Evolutionary conservation across 2,113 vertebrate species (phyloP), one percentile per base, ranked within the genome.

Genomic region (Typhlomys cinereus): DNA sequence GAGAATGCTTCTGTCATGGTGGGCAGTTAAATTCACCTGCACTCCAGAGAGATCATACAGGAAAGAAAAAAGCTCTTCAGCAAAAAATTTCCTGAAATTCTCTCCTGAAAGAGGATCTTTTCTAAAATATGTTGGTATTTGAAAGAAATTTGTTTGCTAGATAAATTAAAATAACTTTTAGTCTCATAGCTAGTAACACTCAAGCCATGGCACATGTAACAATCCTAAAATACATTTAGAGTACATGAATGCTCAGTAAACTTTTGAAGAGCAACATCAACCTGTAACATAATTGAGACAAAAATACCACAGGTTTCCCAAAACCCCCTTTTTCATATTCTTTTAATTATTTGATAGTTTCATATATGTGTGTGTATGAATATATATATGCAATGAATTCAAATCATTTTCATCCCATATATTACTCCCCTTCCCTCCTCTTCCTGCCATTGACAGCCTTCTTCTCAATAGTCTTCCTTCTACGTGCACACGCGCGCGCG

Each of bases 141-240:
- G 88, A 91, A 91, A 85, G 61, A 87, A 93, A 46, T 81, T 76
- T 2, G 67, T 92, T 94, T 89, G 92, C 75, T 70, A 3, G 66
- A 3, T 80, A 70, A 93, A 79, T 85, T 57, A 91, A 70, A 69
- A 25, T 69, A 92, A 82, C n/a, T 18, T 48, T 85, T 85, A 15
- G 1, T 70, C 27, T 69, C 7, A 0, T 84, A 69, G 79, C 75
- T 92, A 54, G 66, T 29, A 31, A 88, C 78, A 88, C n/a, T 89
- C 36, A 75, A 46, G 54, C 27, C 44, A 27, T 17, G 64, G 31
- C 62, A 79, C n/a, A 34, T n/a, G 1, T 23, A 83, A 70, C 54
- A 61, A 13, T 93, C 82, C 78, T 81, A 78, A 95, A 85, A 78
- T 87, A 85, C 85, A 48, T 34, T 41, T 62, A 71, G 64, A 9